Evolutionary conservation across 2,797 vertebrate species (phyloP), one percentile per base, ranked within the genome.

Genomic region (Enteromius unitaeniatus): DNA sequence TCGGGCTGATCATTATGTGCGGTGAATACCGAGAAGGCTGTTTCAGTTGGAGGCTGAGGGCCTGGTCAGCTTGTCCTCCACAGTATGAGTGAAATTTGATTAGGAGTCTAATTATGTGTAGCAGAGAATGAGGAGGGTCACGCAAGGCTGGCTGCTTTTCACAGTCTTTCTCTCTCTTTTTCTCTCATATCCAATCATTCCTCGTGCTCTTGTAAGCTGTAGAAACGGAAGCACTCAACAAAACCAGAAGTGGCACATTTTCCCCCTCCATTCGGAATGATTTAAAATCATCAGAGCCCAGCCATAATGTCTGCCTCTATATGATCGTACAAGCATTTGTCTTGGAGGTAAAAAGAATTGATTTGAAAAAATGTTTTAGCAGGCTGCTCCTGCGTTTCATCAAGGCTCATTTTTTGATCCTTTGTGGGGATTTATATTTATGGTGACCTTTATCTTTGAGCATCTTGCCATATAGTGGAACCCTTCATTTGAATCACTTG

Each of bases 41-140:
- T 81, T 84, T 76, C 37, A 49, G 64, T 78, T 78, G 64, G 47
- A 86, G 76, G 74, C 40, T 31, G 67, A 87, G 77, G 55, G 72
- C 55, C 67, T 79, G 81, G 81, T 82, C 78, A 82, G 78, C 86
- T 80, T 64, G 74, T 83, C 79, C 78, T 83, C 49, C 21, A 68
- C 73, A 81, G 78, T 85, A 79, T 47, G 72, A 76, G 72, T 78
- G 58, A 84, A 85, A 78, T 80, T 65, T 86, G 81, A 86, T 88
- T 83, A 86, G 79, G 64, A 65, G 79, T 51, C 73, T 85, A 86
- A 88, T 83, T 85, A 79, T 76, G 77, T 86, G 82, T 74, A 70
- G 82, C 67, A 81, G 78, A 78, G 78, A 73, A 81, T 53, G 67
- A 70, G 68, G 79, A 37, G 37, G 51, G 69, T 82, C 79, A 65